Base-by-base conservation (phyloP, 2,888 invertebrate genomes). In the Rhingia campestris region DNA sequence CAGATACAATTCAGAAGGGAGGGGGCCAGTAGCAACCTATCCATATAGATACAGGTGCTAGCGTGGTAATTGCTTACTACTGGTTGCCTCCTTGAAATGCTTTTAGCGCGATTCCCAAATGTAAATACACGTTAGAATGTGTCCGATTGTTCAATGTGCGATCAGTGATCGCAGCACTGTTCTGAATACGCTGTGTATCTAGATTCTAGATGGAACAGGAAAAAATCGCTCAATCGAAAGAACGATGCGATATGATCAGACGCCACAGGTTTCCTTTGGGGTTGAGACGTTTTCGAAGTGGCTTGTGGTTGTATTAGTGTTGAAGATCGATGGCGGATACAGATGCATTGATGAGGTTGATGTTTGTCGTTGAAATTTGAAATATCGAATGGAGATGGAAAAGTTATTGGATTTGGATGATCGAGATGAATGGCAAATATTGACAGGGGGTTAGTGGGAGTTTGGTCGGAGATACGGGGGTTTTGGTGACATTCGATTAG, bases 41-140 rank as follows among this genome's bases (percentile, higher is more conserved):
- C 43, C 61, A 33, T 72, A 45, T 75, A 61, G 72, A 56, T 77
- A 73, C 73, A 77, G 67, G 69, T 77, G 73, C 58, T 77, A 76
- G 72, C 54, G 54, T 81, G 67, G 63, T 77, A 69, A 81, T 84
- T 84, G 84, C 70, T 72, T 51, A 74, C 80, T 80, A 77, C 86
- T 86, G 86, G 58, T 64, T 45, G 64, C 64, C 82, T 82, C 86
- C 86, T 86, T 87, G 86, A 87, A 86, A 80, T 76, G 80, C 84
- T 86, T 87, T 87, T 87, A 86, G 86, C 84, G 72, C 76, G 72
- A 74, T 67, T 37, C 30, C 6, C 4, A 39, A 45, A 59, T 54
- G 75, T 14, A 76, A 76, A 76, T 47, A 47, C 9, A 41, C 30
- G 12, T 53, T 37, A 39, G 32, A 45, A 67, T 43, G 56, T 37